Evolutionary conservation across 2,797 vertebrate species (phyloP), one percentile per base, ranked within the genome.

Genomic region (Graptemys geographica): DNA sequence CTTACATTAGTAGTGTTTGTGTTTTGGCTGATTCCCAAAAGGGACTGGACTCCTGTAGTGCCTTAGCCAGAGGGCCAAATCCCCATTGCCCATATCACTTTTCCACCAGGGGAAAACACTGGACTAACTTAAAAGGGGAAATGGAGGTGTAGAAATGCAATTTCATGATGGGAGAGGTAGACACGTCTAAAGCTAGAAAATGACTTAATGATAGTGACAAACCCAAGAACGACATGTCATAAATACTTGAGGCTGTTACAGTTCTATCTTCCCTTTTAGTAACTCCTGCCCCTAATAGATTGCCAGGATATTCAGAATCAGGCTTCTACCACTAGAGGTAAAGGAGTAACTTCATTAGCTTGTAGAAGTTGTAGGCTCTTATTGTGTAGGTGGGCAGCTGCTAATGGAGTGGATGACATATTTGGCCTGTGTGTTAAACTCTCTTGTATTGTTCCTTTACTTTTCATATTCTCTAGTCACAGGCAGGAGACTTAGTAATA

Each of bases 311-410:
- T 90, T 3, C 27, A 59, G 55, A 92, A 55, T 3, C 4, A 49
- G 11, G 11, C 47, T 79, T 49, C 23, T 91, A 31, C 27, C 3
- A 9, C 79, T 86, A 81, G 44, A 16, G 5, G 4, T 83, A n/a
- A 52, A 52, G 9, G 7, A 5, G 53, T 21, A 12, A 13, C 10
- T n/a, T 31, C 27, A 57, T 78, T 51, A 51, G 11, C 19, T 47
- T 33, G n/a, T 44, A 49, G 0, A 0, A 69, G 19, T 19, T 10
- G 78, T 87, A 88, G 87, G 31, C 1, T 3, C 27, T 53, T 80
- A 28, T 2, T 83, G 3, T 52, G 90, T 9, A 37, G 5, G 3
- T 57, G 18, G 25, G 89, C 27, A 85, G 5, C 7, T 79, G 31
- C 57, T 92, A 33, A 85, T 49, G 28, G 8, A 84, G 11, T 15